Evolutionary conservation across 2,797 vertebrate species (phyloP).

Genomic region (Tragelaphus eurycerus): DNA sequence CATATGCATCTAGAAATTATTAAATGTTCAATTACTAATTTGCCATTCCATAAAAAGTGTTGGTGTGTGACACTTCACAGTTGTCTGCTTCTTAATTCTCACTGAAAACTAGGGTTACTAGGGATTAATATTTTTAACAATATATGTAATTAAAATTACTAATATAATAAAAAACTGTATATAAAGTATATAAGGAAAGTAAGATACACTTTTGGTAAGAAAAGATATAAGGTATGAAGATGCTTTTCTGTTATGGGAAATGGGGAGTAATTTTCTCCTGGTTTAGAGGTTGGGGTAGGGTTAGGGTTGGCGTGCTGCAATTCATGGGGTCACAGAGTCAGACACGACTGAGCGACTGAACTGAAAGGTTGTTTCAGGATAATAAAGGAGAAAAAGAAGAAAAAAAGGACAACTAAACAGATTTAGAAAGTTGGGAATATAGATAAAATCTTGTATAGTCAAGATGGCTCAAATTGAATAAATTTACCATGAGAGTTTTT

Average conservation of each 20-base stretch:
- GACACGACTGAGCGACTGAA: too few species aligned
- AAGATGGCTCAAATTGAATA: not conserved
- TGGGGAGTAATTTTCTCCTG: not conserved
- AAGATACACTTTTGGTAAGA: not conserved
- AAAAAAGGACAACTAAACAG: not conserved
- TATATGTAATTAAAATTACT: not conserved
- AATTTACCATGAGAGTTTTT: not conserved
- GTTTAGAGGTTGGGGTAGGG: not conserved
- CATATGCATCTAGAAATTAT: not conserved
- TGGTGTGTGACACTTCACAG: not conserved
- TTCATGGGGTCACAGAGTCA: too few species aligned
- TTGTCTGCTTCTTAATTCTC: not conserved
- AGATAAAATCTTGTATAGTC: not conserved
- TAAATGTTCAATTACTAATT: not conserved
- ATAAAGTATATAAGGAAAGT: not conserved
- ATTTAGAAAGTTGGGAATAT: not conserved
- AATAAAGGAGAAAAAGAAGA: not conserved
- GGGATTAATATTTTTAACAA: not conserved
- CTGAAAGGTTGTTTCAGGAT: not conserved
- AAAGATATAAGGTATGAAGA: not conserved
- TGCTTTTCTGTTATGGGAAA: not conserved
- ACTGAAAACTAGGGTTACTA: not conserved
- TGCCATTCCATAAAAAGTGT: not conserved
- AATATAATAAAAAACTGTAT: not conserved
- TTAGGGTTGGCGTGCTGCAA: too few species aligned